phyloP scores from a whole-genome alignment of 2,888 invertebrate species.

The Andrena fulva region DNA sequence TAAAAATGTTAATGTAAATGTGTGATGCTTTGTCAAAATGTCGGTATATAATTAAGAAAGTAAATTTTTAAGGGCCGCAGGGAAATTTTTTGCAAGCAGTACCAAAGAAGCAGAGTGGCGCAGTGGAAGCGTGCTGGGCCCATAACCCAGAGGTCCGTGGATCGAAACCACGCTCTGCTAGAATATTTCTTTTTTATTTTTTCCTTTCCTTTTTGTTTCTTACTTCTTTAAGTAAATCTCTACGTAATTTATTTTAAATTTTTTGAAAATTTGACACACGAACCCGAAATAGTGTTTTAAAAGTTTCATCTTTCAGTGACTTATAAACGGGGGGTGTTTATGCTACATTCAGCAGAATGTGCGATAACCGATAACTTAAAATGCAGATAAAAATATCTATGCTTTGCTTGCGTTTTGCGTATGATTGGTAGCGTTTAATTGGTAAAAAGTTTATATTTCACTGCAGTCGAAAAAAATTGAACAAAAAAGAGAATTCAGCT shows the following conservation, averaged over 20 bases:
- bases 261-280: not conserved
- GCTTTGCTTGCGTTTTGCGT: not conserved
- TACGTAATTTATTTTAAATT: not conserved
- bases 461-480: not conserved
- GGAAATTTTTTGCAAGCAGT: not conserved
- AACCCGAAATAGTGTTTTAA: not conserved
- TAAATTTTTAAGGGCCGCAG: not conserved
- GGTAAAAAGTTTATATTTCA: rapidly evolving
- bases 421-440: too few relatives aligned
- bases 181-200: slow-evolving; percentile 17
- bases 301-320: not conserved
- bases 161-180: slow-evolving; percentile 81
- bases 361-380: not conserved
- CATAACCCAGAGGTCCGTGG: slow-evolving; percentile 82
- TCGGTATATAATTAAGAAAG: too few relatives aligned
- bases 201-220: slow-evolving; percentile 28
- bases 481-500: slow-evolving; percentile 50
- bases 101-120: slow-evolving; percentile 78
- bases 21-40: not conserved
- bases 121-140: slow-evolving; percentile 82
- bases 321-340: not conserved
- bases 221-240: not conserved
- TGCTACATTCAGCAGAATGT: not conserved
- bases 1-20: not conserved
- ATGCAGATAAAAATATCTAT: not conserved